Percentiles rank a stretch among this genome's conserved stretches.
phyloP scores from a whole-genome alignment of 2,888 invertebrate genomes.

The Globia sparganii region DNA sequence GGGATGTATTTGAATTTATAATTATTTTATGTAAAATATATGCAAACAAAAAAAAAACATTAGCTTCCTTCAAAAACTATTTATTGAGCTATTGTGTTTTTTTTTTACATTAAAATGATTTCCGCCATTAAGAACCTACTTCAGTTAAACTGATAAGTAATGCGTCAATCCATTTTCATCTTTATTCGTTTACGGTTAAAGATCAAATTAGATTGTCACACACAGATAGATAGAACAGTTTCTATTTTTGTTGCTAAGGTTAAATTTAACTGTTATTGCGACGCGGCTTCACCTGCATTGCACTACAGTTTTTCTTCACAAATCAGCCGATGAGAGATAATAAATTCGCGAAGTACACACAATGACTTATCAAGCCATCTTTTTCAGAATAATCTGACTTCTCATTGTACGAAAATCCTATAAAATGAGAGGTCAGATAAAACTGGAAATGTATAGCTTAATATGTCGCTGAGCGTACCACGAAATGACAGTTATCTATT shows the following conservation, averaged over 20 bases:
- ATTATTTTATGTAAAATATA: slow-evolving; percentile 7
- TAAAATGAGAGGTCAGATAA: background rate
- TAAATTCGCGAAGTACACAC: slow-evolving; percentile 2
- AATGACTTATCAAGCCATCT: background rate
- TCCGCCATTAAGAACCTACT: slow-evolving; percentile 9
- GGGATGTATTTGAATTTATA: background rate
- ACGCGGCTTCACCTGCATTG: slow-evolving; percentile 19
- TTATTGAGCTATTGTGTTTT: slow-evolving; percentile 13
- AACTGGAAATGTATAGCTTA: background rate
- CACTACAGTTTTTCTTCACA: background rate
- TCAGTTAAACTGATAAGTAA: slow-evolving; percentile 10
- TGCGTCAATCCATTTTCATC: slow-evolving; percentile 1
- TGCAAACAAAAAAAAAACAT: slow-evolving; percentile 18
- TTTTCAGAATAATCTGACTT: background rate
- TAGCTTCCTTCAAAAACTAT: slow-evolving; percentile 6
- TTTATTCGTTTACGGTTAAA: slow-evolving; percentile 20
- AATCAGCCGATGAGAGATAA: slow-evolving; percentile 3
- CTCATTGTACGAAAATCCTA: background rate
- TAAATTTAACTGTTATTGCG: slow-evolving; percentile 30
- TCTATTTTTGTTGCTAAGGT: slow-evolving; percentile 54
- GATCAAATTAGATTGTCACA: slow-evolving; percentile 31
- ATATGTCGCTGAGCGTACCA: background rate
- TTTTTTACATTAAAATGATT: slow-evolving; percentile 30
- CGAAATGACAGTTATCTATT: slow-evolving; percentile 12
- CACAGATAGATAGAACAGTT: slow-evolving; percentile 39